phyloP scores from a whole-genome alignment of 2,113 vertebrate genomes.

The Tachysurus fulvidraco region DNA sequence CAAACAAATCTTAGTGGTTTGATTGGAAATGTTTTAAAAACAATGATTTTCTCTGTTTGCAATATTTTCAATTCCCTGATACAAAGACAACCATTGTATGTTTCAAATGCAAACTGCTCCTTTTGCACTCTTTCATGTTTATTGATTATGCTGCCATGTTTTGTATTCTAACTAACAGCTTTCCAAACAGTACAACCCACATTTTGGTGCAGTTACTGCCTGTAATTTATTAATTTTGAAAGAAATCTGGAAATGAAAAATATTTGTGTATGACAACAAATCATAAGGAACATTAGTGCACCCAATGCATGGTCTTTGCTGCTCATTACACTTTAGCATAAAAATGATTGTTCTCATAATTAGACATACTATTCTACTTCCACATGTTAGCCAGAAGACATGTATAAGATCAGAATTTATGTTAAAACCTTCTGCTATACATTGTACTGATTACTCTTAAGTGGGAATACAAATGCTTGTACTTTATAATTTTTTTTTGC shows the following conservation, averaged over 20 bases:
- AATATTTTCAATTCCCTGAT: slow-evolving; percentile 38
- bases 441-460: slow-evolving; percentile 9
- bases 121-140: slow-evolving; percentile 2
- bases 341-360: slow-evolving; percentile 29
- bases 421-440: slow-evolving; percentile 7
- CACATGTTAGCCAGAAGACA: slow-evolving; percentile 37
- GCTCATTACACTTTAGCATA: slow-evolving; percentile 37
- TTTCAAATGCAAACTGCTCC: background rate
- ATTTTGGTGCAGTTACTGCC: slow-evolving; percentile 36
- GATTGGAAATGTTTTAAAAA: background rate
- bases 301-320: slow-evolving; percentile 46
- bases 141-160: background rate
- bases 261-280: slow-evolving; percentile 27
- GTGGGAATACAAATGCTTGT: slow-evolving; percentile 29
- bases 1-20: background rate
- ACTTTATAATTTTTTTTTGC: slow-evolving; percentile 13
- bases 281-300: slow-evolving; percentile 31
- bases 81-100: background rate
- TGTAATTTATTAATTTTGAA: slow-evolving; percentile 39
- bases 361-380: slow-evolving; percentile 34
- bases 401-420: slow-evolving; percentile 20
- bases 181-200: slow-evolving; percentile 27
- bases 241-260: slow-evolving; percentile 28
- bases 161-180: slow-evolving; percentile 11
- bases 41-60: background rate